Evolutionary conservation across 2,113 vertebrate species (phyloP).

Genomic region (Cyanoderma ruficeps): DNA sequence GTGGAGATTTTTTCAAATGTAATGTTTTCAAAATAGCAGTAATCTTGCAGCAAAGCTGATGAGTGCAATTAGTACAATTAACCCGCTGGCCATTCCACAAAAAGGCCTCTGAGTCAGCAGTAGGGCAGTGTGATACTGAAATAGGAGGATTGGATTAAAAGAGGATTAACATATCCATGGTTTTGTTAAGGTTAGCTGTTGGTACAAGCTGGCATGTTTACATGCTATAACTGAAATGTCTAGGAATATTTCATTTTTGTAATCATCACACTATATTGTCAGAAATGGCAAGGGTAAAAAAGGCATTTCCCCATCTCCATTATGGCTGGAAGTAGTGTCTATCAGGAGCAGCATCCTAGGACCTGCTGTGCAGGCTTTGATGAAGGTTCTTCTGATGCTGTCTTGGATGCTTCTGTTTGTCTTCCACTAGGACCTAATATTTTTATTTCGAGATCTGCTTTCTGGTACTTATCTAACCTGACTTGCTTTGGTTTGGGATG

Average conservation of each 20-base stretch:
- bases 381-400: neutral
- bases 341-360: neutral
- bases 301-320: neutral
- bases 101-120: neutral
- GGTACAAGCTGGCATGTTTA: neutral
- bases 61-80: neutral
- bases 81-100: neutral
- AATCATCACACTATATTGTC: neutral
- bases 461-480: neutral
- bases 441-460: neutral
- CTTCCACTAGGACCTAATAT: neutral
- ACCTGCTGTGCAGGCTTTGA: neutral
- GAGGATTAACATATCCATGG: neutral
- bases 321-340: neutral
- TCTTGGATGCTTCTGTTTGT: neutral
- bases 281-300: neutral
- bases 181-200: neutral
- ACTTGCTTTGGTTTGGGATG: neutral
- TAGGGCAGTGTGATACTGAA: neutral
- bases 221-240: neutral
- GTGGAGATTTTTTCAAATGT: neutral
- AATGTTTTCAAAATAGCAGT: neutral
- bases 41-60: neutral
- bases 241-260: neutral
- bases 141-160: neutral